These are phyloP conservation scores for Danionella dracula DNA, from an alignment of 2,797 vertebrate genomes.

Conservation along the genomic window DNA sequence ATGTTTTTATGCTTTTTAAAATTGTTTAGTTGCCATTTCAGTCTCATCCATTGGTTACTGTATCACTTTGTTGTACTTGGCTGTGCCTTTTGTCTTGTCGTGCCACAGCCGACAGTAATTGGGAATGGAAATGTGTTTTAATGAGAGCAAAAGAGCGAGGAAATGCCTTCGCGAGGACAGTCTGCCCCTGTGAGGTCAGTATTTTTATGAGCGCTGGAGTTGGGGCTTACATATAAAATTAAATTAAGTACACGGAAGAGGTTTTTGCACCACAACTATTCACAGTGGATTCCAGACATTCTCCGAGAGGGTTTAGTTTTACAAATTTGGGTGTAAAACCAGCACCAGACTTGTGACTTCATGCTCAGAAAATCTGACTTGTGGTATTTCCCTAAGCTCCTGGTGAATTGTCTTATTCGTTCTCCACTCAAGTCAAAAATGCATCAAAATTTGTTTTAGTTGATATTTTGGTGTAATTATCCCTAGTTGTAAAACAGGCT, in stretches of 20 bases:
- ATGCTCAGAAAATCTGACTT: background rate
- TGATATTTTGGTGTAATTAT: no score
- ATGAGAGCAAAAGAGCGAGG: background rate
- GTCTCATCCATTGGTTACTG: slow-evolving; percentile 27
- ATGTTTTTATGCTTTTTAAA: slow-evolving; percentile 7
- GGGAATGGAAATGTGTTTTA: slow-evolving; percentile 9
- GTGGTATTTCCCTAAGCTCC: background rate
- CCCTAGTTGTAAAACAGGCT: no score
- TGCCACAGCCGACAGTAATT: no score
- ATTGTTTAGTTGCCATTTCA: slow-evolving; percentile 42
- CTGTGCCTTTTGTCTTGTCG: slow-evolving; percentile 28
- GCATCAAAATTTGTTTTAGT: no score
- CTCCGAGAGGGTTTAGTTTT: background rate
- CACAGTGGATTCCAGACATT: background rate
- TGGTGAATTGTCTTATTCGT: background rate
- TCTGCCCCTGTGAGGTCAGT: slow-evolving; percentile 10
- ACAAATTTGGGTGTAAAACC: background rate
- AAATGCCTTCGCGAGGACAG: background rate
- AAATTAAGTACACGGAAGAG: background rate
- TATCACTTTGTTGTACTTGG: slow-evolving; percentile 17
- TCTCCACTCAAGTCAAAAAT: no score
- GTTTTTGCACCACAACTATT: slow-evolving; percentile 6
- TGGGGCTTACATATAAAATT: background rate
- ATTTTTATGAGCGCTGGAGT: slow-evolving; percentile 5
- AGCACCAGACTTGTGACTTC: background rate